phyloP scores from a whole-genome alignment of 2,888 invertebrate species.

The Aspidapion aeneum region DNA sequence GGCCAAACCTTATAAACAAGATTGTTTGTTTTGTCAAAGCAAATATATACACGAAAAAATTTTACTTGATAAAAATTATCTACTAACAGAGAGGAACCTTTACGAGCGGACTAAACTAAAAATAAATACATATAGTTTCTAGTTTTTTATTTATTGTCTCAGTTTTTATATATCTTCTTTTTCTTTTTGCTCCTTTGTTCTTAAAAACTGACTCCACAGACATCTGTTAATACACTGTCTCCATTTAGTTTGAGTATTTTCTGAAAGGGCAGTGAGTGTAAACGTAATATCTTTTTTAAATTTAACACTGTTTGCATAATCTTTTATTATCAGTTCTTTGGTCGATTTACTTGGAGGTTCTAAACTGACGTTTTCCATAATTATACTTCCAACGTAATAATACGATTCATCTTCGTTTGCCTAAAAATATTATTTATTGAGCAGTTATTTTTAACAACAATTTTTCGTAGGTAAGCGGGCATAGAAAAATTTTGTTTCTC shows the following conservation, averaged over 20 bases:
- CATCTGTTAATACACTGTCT: constrained; percentile 27
- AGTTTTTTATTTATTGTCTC: too few species aligned
- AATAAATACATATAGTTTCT: too few species aligned
- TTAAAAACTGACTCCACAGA: constrained; percentile 29
- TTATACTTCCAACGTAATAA: constrained; percentile 29
- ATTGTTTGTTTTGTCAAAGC: too few species aligned
- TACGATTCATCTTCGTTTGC: constrained; percentile 19
- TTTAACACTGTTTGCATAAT: constrained; percentile 25
- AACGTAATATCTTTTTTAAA: constrained; percentile 25
- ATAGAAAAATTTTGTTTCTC: too few species aligned
- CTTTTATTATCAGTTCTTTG: constrained; percentile 25
- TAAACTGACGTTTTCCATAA: constrained; percentile 27
- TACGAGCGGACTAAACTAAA: too few species aligned
- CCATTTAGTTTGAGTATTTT: constrained; percentile 26
- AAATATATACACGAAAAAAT: too few species aligned
- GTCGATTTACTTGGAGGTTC: constrained; percentile 19
- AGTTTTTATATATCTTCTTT: too few species aligned
- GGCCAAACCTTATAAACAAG: too few species aligned
- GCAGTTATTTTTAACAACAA: too few species aligned
- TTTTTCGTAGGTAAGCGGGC: too few species aligned
- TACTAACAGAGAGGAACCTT: too few species aligned
- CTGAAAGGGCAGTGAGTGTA: constrained; percentile 24
- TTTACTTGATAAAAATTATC: too few species aligned
- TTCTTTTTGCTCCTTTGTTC: constrained; percentile 22
- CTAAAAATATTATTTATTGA: constrained; percentile 6